Evolutionary conservation across 2,113 vertebrate genomes (phyloP), one percentile per base, ranked within the genome.

Genomic region (Nansenia antarctica): DNA sequence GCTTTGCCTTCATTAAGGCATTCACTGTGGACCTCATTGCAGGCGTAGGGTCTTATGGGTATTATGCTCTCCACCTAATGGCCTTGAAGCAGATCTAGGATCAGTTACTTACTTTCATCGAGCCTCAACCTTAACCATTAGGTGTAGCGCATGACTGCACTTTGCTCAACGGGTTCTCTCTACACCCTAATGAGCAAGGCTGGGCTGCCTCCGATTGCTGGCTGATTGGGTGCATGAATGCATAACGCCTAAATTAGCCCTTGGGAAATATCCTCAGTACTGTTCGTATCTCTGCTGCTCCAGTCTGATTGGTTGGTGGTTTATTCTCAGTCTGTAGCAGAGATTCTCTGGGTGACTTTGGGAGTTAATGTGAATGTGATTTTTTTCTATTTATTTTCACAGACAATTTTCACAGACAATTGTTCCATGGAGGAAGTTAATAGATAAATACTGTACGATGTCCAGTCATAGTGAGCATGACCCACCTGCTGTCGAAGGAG

Each of bases 41-140:
- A 20, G 12, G 35, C 15, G 72, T 58, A 14, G 9, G 61, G n/a
- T 39, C 20, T 31, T 60, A 31, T 54, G 47, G 59, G 32, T 29
- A 42, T 61, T 42, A 29, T 14, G 3, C 24, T 9, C 76, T 54
- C 22, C 47, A 30, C 68, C 42, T 67, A 64, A 79, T 68, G 9
- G 64, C 42, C 52, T 18, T n/a, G n/a, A n/a, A n/a, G n/a, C 37
- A 47, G 49, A 69, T 52, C 65, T 26, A 35, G 34, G 49, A 69
- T 68, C 67, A 49, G 67, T 78, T 85, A 27, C 27, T 5, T 26
- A 9, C 73, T 80, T 83, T 83, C 54, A 75, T 86, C 83, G 73
- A 70, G 15, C 2, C 31, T 9, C 20, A n/a, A 60, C 57, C 29
- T n/a, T 60, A 34, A 22, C 55, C 55, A 58, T 30, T 49, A 26